Percentiles rank a stretch among this genome's conserved stretches.
Evolutionary conservation across 2,797 vertebrate genomes (phyloP).

Genomic region (Anas georgica): DNA sequence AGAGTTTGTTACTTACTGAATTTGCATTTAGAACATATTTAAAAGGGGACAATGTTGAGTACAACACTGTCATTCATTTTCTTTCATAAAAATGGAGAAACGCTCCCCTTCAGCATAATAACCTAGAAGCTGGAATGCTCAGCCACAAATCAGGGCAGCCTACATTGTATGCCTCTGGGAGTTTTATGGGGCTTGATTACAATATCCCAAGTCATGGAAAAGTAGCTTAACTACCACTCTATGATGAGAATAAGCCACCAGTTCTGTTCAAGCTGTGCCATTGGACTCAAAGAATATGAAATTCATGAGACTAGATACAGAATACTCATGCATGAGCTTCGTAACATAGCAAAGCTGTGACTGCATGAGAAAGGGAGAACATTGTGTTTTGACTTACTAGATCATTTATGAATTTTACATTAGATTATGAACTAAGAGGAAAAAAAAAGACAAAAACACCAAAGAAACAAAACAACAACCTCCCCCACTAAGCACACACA

Average conservation of each 20-base stretch:
- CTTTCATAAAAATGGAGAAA: conserved; percentile 57
- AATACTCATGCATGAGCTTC: conserved; percentile 25
- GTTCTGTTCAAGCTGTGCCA: conserved; percentile 69
- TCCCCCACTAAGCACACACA: too few relatives aligned
- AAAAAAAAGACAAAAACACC: neutral
- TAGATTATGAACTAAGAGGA: conserved; percentile 8
- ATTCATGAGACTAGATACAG: conserved; percentile 71
- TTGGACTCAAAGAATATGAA: conserved; percentile 64
- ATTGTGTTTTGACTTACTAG: neutral
- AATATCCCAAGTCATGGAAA: conserved; percentile 63
- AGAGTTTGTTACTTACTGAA: neutral
- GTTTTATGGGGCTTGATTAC: conserved; percentile 69
- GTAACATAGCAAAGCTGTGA: conserved; percentile 53
- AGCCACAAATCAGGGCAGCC: conserved; percentile 49
- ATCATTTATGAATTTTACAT: conserved; percentile 29
- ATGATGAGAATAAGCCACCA: conserved; percentile 69
- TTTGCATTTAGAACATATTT: conserved; percentile 49
- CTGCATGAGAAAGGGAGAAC: conserved; percentile 54
- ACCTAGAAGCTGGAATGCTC: conserved; percentile 21
- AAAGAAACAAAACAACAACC: neutral
- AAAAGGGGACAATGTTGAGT: conserved; percentile 26
- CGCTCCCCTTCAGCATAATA: conserved; percentile 36
- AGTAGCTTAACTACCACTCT: conserved; percentile 56
- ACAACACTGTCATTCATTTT: conserved; percentile 33
- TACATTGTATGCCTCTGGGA: conserved; percentile 38